phyloP scores from a whole-genome alignment of 2,797 vertebrate genomes.

The Glyptemys insculpta region DNA sequence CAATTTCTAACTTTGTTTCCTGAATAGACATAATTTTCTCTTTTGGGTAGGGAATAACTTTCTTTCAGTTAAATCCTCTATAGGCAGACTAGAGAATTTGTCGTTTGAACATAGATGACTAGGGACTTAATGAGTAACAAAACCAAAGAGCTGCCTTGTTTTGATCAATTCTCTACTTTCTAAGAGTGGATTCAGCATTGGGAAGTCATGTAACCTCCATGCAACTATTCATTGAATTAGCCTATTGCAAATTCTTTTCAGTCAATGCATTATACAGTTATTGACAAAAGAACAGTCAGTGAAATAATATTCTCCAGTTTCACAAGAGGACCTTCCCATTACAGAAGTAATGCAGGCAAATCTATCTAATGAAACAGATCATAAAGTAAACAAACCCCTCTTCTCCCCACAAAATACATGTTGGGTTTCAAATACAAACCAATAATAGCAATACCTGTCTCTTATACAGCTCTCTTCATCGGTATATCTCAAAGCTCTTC shows the following conservation, averaged over 20 bases:
- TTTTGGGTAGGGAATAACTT: constrained; percentile 70
- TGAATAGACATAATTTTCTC: constrained; percentile 76
- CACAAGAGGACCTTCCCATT: neutral
- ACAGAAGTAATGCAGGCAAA: neutral
- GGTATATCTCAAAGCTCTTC: no score
- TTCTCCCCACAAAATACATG: neutral
- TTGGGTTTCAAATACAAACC: neutral
- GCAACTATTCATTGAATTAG: constrained; percentile 42
- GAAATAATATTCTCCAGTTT: neutral
- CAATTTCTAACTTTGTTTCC: constrained; percentile 77
- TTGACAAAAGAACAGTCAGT: neutral
- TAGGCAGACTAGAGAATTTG: constrained; percentile 55
- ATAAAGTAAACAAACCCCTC: neutral
- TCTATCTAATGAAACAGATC: neutral
- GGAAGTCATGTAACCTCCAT: constrained; percentile 50
- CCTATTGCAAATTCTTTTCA: constrained; percentile 56
- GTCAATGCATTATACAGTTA: neutral
- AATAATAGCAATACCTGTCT: neutral
- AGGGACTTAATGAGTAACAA: constrained; percentile 47
- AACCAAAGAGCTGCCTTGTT: constrained; percentile 45
- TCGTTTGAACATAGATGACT: constrained; percentile 59
- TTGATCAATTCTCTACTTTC: constrained; percentile 52
- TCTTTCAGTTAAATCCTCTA: constrained; percentile 65
- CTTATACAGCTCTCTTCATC: no score
- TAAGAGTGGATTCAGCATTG: constrained; percentile 33